Evolutionary conservation across 2,888 invertebrate species (phyloP), one percentile per base, ranked within the genome.

Genomic region (Caradrina kadenii): DNA sequence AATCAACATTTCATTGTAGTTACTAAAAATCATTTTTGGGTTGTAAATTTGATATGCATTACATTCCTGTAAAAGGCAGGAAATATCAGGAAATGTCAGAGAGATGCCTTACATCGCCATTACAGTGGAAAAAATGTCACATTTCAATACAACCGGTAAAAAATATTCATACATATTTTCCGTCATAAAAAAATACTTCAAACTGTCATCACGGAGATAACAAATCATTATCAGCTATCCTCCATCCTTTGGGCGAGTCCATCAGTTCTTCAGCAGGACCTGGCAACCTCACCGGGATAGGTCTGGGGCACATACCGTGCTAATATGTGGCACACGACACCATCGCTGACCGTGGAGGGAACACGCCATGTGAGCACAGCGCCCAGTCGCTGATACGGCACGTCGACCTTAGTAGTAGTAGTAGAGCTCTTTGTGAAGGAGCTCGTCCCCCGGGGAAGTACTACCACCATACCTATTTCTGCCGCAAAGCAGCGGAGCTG

Each of bases 271-370:
- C 26, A 1, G 15, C 21, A 55, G 0, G 22, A 26, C 79, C 82
- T 79, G 79, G 79, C 79, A 79, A 81, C 82, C 82, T 58, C 62
- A 63, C 45, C 17, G 69, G 69, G 35, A 17, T 78, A 81, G 79
- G 49, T 59, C 22, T 10, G 22, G 60, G 56, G 54, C 63, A 60
- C 26, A 22, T 11, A n/a, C n/a, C 17, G 81, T 80, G 66, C 63
- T 77, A 42, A 62, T 39, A 11, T 11, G 5, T 49, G 22, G 59
- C 56, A 63, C 56, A 22, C 7, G 82, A 78, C 79, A 82, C 79
- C 82, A 79, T 69, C 79, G 79, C 82, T 79, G 82, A 56, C 73
- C n/a, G 56, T 10, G 22, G 48, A 53, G 31, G 45, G 55, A 53
- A 19, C 17, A 10, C 15, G 62, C 58, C 69, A 76, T 67, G 55